Evolutionary conservation across 2,888 invertebrate species (phyloP).

Genomic region (Gastrophysa polygoni): DNA sequence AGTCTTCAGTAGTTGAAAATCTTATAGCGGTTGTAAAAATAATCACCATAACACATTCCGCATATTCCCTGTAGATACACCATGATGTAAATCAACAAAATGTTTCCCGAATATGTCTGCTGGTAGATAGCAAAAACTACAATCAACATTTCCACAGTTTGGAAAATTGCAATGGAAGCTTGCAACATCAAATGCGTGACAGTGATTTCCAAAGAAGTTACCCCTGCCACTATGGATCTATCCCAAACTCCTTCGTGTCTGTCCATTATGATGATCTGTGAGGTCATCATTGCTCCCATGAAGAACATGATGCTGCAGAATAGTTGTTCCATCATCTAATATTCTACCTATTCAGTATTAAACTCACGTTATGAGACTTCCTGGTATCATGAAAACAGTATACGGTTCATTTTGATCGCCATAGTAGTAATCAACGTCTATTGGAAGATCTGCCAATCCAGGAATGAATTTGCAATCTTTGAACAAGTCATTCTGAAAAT

Average conservation of each 20-base stretch:
- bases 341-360: neutral
- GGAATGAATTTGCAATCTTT: slow-evolving; percentile 68
- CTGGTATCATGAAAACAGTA: slow-evolving; percentile 83
- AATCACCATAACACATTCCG: slow-evolving; percentile 81
- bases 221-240: slow-evolving; percentile 84
- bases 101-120: slow-evolving; percentile 67
- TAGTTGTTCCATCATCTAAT: slow-evolving; percentile 26
- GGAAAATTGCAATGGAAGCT: slow-evolving; percentile 65
- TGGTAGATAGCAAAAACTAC: slow-evolving; percentile 68
- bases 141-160: slow-evolving; percentile 67
- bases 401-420: slow-evolving; percentile 72
- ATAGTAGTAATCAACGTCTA: slow-evolving; percentile 68
- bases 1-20: neutral
- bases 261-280: slow-evolving; percentile 80
- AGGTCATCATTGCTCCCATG: slow-evolving; percentile 82
- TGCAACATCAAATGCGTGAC: slow-evolving; percentile 82
- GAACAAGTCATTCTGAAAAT: slow-evolving; percentile 69
- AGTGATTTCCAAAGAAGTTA: slow-evolving; percentile 79
- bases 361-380: slow-evolving; percentile 78
- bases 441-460: slow-evolving; percentile 65
- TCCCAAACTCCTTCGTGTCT: slow-evolving; percentile 84
- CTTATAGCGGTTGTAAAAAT: neutral
- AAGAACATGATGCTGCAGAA: slow-evolving; percentile 78
- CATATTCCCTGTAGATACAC: slow-evolving; percentile 76
- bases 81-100: slow-evolving; percentile 67